A percentile compares a stretch with the other conserved stretches of the same genome.
Conservation (phyloP, 2,797 vertebrate genomes). For the Pteropus rufus region DNA sequence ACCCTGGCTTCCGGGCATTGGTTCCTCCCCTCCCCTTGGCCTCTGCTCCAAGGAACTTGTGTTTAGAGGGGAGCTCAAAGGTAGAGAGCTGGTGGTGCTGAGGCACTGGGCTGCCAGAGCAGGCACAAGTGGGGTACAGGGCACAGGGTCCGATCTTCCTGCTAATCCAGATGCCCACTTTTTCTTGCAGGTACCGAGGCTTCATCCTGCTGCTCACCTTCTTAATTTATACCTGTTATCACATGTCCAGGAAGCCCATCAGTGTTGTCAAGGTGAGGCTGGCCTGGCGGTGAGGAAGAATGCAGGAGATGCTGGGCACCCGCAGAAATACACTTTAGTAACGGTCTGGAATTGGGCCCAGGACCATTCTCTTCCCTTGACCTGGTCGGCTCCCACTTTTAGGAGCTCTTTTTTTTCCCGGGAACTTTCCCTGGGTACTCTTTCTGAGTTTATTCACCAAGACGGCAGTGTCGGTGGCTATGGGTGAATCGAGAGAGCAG, state of each 20-base stretch:
- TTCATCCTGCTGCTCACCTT: conserved; percentile 94
- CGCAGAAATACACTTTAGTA: no score
- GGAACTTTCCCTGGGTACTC: neutral
- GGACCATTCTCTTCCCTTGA: neutral
- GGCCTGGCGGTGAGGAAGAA: neutral
- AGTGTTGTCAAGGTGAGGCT: conserved; percentile 95
- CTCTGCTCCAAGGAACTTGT: neutral
- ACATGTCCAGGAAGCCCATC: conserved; percentile 97
- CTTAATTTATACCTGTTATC: conserved; percentile 94
- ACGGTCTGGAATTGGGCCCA: neutral
- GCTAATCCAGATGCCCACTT: neutral
- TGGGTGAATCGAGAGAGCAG: neutral
- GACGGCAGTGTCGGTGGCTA: neutral
- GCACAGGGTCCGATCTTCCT: neutral
- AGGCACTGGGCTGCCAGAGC: neutral
- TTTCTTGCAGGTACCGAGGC: conserved; percentile 88
- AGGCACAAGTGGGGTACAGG: accelerated
- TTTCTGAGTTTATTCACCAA: neutral
- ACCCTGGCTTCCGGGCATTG: neutral
- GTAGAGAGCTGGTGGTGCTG: neutral
- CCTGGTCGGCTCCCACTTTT: neutral
- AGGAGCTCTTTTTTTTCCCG: neutral
- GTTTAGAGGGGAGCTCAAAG: neutral
- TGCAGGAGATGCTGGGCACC: neutral
- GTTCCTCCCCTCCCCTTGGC: neutral